phyloP scores from a whole-genome alignment of 2,113 vertebrate species.

The Potamarius usumacintae region DNA sequence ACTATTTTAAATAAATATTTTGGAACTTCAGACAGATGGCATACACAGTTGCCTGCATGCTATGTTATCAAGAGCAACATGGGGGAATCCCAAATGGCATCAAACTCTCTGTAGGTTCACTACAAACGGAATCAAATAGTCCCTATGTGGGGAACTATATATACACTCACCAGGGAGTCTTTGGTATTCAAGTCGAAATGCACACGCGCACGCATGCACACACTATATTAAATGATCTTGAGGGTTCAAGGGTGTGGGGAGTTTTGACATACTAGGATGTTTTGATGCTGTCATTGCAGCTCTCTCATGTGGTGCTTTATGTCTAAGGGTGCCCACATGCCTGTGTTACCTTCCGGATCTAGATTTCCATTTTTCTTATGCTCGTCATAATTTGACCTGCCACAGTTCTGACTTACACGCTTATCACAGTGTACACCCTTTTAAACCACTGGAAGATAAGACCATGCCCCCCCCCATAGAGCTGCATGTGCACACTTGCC shows the following conservation, averaged over 20 bases:
- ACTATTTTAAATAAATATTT: not conserved
- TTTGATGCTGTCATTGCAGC: not conserved
- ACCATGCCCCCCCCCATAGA: not conserved
- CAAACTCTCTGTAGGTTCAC: not conserved
- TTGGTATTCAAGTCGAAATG: not conserved
- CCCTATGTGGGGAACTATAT: not conserved
- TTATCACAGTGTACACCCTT: not conserved
- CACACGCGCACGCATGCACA: not conserved
- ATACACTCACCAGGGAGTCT: not conserved
- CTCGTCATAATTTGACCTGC: not conserved
- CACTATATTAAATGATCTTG: not conserved
- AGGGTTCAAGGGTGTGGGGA: not conserved
- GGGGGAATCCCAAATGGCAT: not conserved
- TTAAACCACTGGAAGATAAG: not conserved
- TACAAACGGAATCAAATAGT: not conserved
- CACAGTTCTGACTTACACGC: not conserved
- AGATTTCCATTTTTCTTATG: not conserved
- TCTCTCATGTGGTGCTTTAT: not conserved
- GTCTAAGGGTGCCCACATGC: not conserved
- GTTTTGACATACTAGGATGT: not conserved
- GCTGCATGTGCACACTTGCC: not conserved
- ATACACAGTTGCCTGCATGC: not conserved
- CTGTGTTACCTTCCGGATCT: not conserved
- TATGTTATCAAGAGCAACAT: not conserved
- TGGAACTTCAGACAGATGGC: not conserved